Conservation (phyloP, 2,888 invertebrate genomes). For the Macrosiphum euphorbiae region DNA sequence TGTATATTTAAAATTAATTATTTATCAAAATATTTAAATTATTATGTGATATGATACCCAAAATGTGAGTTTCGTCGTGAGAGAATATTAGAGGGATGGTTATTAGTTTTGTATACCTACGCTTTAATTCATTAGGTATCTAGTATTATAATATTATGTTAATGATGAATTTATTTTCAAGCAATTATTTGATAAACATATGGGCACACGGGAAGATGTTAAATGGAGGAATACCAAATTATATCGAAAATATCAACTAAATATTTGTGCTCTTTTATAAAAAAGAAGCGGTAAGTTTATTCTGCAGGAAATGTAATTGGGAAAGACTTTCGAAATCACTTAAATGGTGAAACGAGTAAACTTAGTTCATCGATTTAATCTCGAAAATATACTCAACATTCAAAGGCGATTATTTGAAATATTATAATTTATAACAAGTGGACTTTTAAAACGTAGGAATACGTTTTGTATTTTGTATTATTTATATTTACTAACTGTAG, state of each 20-base stretch:
- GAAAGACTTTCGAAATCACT: neutral
- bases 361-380: constrained; percentile 9
- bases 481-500: neutral
- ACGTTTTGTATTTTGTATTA: constrained; percentile 11
- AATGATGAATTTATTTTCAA: neutral
- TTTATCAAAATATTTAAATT: neutral
- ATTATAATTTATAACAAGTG: neutral
- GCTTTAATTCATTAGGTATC: neutral
- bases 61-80: neutral
- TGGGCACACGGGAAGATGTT: neutral
- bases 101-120: neutral
- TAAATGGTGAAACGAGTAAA: neutral
- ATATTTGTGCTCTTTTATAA: neutral
- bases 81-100: neutral
- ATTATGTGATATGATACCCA: neutral
- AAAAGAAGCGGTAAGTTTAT: neutral
- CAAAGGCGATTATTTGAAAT: neutral
- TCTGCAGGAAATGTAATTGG: neutral
- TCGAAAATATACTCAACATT: neutral
- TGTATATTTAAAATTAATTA: neutral
- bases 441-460: neutral
- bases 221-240: neutral
- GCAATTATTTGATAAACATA: neutral
- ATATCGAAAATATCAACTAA: neutral
- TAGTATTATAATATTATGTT: neutral